These are phyloP conservation scores for Adineta ricciae DNA, from an alignment of 2,888 invertebrate species.

Conservation along the genomic window DNA sequence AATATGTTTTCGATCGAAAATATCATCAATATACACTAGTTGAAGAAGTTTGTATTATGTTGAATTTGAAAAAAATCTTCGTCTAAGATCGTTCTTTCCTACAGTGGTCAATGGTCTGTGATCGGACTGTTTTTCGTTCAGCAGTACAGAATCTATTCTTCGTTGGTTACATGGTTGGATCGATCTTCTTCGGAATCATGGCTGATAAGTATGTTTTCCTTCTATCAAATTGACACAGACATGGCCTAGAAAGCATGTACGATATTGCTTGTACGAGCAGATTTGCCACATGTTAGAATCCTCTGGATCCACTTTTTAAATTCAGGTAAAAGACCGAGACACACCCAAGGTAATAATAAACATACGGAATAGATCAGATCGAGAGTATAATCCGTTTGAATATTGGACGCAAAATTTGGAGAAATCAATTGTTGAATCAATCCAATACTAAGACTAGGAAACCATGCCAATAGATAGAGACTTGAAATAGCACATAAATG, in stretches of 20 bases:
- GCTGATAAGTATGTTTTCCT: conserved; percentile 20
- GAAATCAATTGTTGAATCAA: background rate
- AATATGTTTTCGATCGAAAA: background rate
- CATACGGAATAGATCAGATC: background rate
- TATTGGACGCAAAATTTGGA: background rate
- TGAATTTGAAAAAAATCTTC: background rate
- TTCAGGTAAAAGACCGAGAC: no score
- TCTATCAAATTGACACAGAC: background rate
- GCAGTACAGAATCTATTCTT: background rate
- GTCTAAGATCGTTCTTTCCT: background rate
- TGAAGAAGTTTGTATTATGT: background rate
- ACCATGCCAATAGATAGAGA: background rate
- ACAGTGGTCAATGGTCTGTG: conserved; percentile 16
- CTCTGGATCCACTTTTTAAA: background rate
- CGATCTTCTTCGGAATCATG: background rate
- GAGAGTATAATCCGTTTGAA: background rate
- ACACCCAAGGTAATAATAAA: no score
- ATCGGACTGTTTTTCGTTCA: conserved; percentile 6
- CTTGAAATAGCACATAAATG: background rate
- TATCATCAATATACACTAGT: background rate
- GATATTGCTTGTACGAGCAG: no score
- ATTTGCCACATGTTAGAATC: no score
- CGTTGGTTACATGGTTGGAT: conserved; percentile 2
- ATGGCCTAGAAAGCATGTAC: no score
- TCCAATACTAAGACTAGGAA: background rate